Base-by-base conservation (phyloP, 2,797 vertebrate genomes). In the Malurus splendens region DNA sequence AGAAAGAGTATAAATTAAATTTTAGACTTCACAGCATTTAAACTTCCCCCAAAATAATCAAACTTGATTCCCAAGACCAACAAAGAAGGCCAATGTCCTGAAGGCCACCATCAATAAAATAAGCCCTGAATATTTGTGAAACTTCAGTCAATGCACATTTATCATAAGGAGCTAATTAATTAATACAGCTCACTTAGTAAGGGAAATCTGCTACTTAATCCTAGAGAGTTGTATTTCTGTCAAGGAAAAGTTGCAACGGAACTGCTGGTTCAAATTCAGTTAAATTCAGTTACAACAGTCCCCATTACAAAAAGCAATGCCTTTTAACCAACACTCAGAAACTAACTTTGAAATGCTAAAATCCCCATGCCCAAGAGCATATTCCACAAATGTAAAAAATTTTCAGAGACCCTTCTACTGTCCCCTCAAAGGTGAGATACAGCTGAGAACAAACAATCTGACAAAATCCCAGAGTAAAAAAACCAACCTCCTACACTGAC, bases 1-100 rank as follows among this genome's bases (percentile, higher is more conserved):
- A 97, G 36, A 71, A 88, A 90, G 33, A 91, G 42, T 33, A 74
- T 64, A 78, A 86, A 85, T 51, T 51, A 25, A 72, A 67, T 18
- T 39, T 82, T 1, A 72, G n/a, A 14, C 22, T 90, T 78, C 33
- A 50, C 22, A 64, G 48, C 13, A 36, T 54, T 75, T 41, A 36
- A 36, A 1, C 48, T 74, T 48, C 41, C 44, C 33, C 25, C 13
- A 39, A 42, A 73, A 67, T 14, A 56, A 59, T 25, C 18, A 67
- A 24, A 24, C 27, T 55, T 45, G 24, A 62, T 56, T 82, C 22
- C 60, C 41, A 44, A 64, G 30, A 67, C 7, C 15, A 48, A 81
- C 27, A 36, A 71, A 76, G 18, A 19, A 12, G 2, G 36, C 25
- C 9, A 67, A 6, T 6, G 7, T 74, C 61, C 81, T 12, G 18